Evolutionary conservation across 2,888 invertebrate genomes (phyloP), one percentile per base, ranked within the genome.

Genomic region (Axea sp.): DNA sequence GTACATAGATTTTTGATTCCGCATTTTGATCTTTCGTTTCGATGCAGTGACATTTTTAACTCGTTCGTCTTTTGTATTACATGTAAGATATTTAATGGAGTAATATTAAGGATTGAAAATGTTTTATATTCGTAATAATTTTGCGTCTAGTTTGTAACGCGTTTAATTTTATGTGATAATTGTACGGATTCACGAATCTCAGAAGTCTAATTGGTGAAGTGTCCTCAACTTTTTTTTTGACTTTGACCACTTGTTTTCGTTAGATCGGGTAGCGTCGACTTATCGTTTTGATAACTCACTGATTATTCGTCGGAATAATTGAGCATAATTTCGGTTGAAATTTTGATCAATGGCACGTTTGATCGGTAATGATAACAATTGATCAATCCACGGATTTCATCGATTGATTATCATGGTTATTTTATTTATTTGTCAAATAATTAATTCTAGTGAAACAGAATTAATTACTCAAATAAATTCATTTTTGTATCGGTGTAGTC

Each of bases 21-120:
- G 17, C 9, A 8, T 28, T 45, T 45, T 17, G 12, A 43, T 43
- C 12, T 26, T 43, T 45, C 28, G 26, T 14, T 41, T 41, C 26
- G 19, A 45, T 28, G 30, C 45, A 28, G 45, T 45, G 45, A 45
- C 28, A 28, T 45, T 6, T 26, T 43, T 3, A 24, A 43, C 24
- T 43, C 26, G 6, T 11, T 14, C n/a, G 12, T 14, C 7, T 12
- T 26, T 24, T 43, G 11, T 22, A 7, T 8, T 9, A 30, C 12
- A 11, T 33, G 12, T 14, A 6, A 33, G 39, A 39, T 8, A 39
- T 22, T 19, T 11, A 39, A 39, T 11, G 35, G 17, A 39, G 9
- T 39, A 3, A 8, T 24, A 39, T 11, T 39, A 39, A 39, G 22
- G 24, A 24, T 33, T 33, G n/a, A 14, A 8, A 8, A 31, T 5